Evolutionary conservation across 2,888 invertebrate genomes (phyloP).

Genomic region (Sceliomorpha sp.): DNA sequence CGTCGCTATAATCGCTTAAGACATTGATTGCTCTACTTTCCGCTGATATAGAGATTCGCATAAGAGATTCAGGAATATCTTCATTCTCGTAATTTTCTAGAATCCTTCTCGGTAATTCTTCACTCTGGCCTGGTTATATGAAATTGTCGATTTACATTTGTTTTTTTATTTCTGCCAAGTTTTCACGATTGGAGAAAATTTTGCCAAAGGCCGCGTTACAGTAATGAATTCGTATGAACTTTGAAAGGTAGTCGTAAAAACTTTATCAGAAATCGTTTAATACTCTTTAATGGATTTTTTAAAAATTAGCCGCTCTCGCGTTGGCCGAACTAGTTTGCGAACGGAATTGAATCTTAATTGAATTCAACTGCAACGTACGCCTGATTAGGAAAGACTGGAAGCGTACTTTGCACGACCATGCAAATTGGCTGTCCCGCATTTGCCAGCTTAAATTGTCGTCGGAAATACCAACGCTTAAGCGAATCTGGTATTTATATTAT

Average conservation of each 20-base stretch:
- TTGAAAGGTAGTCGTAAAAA: not conserved
- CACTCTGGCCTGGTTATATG: no score
- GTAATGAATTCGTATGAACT: no score
- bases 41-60: no score
- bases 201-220: no score
- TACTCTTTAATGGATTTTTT: slow-evolving; percentile 1
- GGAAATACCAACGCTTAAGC: slow-evolving; percentile 58
- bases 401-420: slow-evolving; percentile 35
- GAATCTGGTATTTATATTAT: slow-evolving; percentile 67
- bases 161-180: no score
- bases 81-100: no score
- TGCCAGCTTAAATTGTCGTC: slow-evolving; percentile 62
- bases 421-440: slow-evolving; percentile 62
- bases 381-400: slow-evolving; percentile 5
- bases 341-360: slow-evolving; percentile 6
- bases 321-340: not conserved
- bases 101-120: no score
- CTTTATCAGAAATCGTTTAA: not conserved
- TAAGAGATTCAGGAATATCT: no score
- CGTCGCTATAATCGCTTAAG: no score
- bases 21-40: no score
- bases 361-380: slow-evolving; percentile 5
- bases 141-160: no score
- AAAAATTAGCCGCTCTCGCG: not conserved
- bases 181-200: no score